Percentiles rank a stretch among this genome's conserved stretches.
Evolutionary conservation across 1,140 invertebrate species (phyloP).

Genomic region (Acromyrmex heyeri): DNA sequence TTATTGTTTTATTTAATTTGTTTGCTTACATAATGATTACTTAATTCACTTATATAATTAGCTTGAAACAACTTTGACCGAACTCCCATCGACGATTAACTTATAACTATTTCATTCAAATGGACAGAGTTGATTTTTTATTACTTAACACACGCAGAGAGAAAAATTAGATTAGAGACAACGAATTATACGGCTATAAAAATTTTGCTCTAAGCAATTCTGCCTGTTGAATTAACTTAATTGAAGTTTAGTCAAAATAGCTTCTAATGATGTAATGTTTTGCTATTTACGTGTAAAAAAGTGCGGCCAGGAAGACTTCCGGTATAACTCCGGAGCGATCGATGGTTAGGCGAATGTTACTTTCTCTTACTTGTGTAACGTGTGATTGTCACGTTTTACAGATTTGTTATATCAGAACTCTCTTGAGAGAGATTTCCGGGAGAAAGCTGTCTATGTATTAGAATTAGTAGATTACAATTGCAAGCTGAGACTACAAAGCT

Average conservation of each 20-base stretch:
- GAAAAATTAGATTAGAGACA: not conserved
- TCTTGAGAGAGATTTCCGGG: conserved; percentile 34
- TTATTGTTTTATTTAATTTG: not conserved
- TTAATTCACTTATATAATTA: not conserved
- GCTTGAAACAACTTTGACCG: not conserved
- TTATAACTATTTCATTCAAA: not conserved
- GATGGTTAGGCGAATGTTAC: conserved; percentile 10
- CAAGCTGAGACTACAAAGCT: not conserved
- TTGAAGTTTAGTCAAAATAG: not conserved
- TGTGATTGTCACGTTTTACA: conserved; percentile 32
- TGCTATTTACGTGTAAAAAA: not conserved
- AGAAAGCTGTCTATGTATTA: conserved; percentile 35
- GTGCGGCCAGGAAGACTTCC: not conserved
- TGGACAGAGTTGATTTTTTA: too few species aligned
- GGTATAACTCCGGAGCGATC: not conserved
- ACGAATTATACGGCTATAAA: not conserved
- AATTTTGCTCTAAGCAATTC: not conserved
- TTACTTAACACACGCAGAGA: too few species aligned
- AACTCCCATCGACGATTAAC: not conserved
- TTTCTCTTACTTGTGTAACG: conserved; percentile 47
- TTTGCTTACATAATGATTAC: not conserved
- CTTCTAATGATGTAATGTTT: not conserved
- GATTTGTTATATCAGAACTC: conserved; percentile 36
- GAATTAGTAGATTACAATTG: not conserved
- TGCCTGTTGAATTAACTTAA: not conserved